Conservation (phyloP, 2,888 invertebrate genomes). For the Empis stercorea region DNA sequence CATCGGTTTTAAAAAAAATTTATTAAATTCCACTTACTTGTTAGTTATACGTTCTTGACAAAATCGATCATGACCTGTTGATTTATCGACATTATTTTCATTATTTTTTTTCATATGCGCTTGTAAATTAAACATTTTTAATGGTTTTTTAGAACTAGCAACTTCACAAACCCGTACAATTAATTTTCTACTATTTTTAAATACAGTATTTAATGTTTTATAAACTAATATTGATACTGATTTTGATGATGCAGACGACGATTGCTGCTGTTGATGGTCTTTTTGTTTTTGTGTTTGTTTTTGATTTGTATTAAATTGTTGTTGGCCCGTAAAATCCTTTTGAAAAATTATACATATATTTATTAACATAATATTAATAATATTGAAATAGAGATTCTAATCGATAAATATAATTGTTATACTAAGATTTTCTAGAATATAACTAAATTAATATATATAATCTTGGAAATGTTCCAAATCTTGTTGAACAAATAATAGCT, state of each 20-base stretch:
- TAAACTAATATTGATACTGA: constrained; percentile 36
- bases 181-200: constrained; percentile 37
- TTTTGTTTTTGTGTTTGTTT: no score
- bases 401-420: no score
- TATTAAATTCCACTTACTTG: constrained; percentile 38
- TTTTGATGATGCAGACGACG: constrained; percentile 21
- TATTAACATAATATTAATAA: no score
- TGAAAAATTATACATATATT: no score
- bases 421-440: no score
- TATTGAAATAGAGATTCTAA: no score
- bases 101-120: constrained; percentile 50
- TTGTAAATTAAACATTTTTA: constrained; percentile 64
- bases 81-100: constrained; percentile 41
- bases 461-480: no score
- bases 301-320: not conserved
- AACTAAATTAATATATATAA: no score
- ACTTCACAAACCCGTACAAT: constrained; percentile 37
- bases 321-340: constrained; percentile 11
- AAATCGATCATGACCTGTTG: constrained; percentile 71
- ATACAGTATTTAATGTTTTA: constrained; percentile 36
- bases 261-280: not conserved
- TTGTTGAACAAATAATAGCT: no score
- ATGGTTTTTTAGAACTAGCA: constrained; percentile 34
- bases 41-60: constrained; percentile 49
- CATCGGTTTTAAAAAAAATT: no score